These are phyloP conservation scores for Meloidogyne floridensis DNA, from an alignment of 1,140 invertebrate genomes.

Conservation along the genomic window DNA sequence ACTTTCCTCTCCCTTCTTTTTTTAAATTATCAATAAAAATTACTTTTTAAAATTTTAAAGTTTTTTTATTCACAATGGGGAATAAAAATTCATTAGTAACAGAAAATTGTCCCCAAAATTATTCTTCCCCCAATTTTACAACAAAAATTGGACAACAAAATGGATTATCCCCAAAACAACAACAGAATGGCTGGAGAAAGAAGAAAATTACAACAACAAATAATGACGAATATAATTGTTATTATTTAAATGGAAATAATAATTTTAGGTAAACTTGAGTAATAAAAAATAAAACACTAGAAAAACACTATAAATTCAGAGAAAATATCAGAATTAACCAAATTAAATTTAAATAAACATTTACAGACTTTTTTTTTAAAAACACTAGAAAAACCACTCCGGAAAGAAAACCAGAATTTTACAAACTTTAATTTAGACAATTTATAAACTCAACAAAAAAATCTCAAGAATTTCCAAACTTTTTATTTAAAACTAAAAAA, in stretches of 20 bases:
- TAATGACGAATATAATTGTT: background rate
- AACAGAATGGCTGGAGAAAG: background rate
- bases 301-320: no score
- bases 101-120: background rate
- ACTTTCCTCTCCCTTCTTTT: no score
- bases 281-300: background rate
- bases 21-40: no score
- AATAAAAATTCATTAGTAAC: constrained; percentile 4
- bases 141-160: constrained; percentile 3
- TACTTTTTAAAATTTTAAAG: background rate
- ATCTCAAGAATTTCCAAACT: no score
- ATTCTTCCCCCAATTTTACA: background rate
- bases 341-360: no score
- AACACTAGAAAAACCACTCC: no score
- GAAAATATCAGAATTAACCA: background rate
- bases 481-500: background rate
- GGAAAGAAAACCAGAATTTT: no score
- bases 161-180: constrained; percentile 1
- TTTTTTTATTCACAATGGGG: background rate
- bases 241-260: constrained; percentile 2
- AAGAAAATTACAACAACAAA: background rate
- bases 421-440: no score
- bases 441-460: no score
- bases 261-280: background rate
- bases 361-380: no score